Base-by-base conservation (phyloP, 2,113 vertebrate species). In the Eptatretus burgeri region DNA sequence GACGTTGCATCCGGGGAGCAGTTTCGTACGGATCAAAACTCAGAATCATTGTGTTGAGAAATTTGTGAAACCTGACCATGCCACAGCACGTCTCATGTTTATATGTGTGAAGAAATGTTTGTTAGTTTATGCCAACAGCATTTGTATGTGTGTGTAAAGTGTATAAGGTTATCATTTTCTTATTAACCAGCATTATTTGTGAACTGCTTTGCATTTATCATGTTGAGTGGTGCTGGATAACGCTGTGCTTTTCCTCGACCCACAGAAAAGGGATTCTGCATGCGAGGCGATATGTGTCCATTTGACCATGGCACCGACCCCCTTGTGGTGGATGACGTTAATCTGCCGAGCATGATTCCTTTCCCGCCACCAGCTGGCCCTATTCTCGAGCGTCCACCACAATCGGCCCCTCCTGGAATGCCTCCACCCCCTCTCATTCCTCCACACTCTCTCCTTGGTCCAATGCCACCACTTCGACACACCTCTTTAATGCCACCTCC, bases 231-330 rank as follows among this genome's bases (percentile, higher is more conserved):
- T 7, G 27, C 27, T 41, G 27, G 27, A 41, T 41, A 41, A 41
- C 27, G 27, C 7, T 41, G 27, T 41, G 27, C 27, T 41, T 41
- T 41, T 70, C 70, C 70, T 67, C 2, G 51, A 67, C 18, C 74
- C 70, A 69, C 74, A 98, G 91, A 98, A 72, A 94, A 98, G 67
- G 89, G 89, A 63, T 93, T 94, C 75, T 94, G 91, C 72, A 91
- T 93, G 85, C 81, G 84, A 69, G 91, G 86, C 56, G 89, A 93
- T 71, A 83, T 89, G 84, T 96, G 86, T 72, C 85, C 83, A 63
- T 98, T 93, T 66, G 88, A 96, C 75, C 89, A 93, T 27, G 89
- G 89, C 71, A 93, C 84, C 5, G 91, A 98, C 73, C 93, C 93
- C 1, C 86, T 98, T 63, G 84, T 96, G 53, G 85, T 96, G 70